Conservation (phyloP, 2,797 vertebrate genomes). For the Poeciliopsis turneri region DNA sequence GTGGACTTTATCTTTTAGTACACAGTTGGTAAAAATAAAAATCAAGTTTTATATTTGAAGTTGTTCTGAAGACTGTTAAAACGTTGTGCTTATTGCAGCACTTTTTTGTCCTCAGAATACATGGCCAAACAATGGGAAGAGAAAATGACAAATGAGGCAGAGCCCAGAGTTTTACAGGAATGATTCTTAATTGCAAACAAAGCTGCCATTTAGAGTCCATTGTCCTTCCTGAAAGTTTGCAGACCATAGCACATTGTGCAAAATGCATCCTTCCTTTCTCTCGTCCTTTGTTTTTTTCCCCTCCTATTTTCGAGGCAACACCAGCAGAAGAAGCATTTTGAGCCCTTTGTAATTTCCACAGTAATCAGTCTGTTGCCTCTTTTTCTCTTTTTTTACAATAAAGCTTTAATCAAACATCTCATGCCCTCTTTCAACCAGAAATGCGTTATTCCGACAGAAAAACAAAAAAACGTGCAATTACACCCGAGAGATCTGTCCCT, state of each 20-base stretch:
- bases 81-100: conserved; percentile 23
- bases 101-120: conserved; percentile 37
- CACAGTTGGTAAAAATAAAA: background rate
- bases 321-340: conserved; percentile 42
- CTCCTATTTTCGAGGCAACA: conserved; percentile 50
- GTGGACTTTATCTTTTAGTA: background rate
- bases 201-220: conserved; percentile 69
- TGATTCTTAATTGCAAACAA: conserved; percentile 69
- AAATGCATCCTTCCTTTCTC: conserved; percentile 58
- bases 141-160: conserved; percentile 55
- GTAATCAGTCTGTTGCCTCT: conserved; percentile 68
- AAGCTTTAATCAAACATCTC: conserved; percentile 75
- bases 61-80: conserved; percentile 23
- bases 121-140: conserved; percentile 51
- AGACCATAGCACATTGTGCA: conserved; percentile 62
- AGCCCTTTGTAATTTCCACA: conserved; percentile 67
- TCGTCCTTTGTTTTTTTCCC: conserved; percentile 60
- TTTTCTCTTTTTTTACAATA: conserved; percentile 24
- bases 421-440: conserved; percentile 62
- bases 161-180: conserved; percentile 56
- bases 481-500: conserved; percentile 63
- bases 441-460: conserved; percentile 71
- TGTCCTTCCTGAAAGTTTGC: conserved; percentile 67
- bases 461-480: conserved; percentile 75
- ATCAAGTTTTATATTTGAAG: conserved; percentile 15